Percentiles rank a stretch among this genome's conserved stretches.
Evolutionary conservation across 2,113 vertebrate species (phyloP).

Genomic region (Piliocolobus tephrosceles): DNA sequence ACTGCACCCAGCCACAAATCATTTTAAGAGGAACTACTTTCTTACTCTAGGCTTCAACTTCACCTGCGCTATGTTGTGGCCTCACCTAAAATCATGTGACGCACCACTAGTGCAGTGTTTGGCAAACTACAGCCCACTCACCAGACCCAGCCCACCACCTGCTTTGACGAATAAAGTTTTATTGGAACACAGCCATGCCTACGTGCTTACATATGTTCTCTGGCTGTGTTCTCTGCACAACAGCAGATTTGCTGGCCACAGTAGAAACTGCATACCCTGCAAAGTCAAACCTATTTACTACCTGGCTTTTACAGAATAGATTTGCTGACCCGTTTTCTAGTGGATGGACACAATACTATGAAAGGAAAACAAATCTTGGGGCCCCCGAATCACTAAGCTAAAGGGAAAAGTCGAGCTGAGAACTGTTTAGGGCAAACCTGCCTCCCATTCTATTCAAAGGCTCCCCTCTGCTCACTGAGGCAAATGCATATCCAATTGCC

Average conservation of each 20-base stretch:
- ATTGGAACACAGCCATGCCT: neutral
- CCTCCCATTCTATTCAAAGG: too few species aligned
- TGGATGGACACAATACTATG: neutral
- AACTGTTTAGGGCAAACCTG: too few species aligned
- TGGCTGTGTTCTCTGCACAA: too few species aligned
- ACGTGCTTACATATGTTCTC: accelerated
- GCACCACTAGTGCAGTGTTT: too few species aligned
- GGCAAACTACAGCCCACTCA: neutral
- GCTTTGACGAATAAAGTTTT: neutral
- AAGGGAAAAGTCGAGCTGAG: too few species aligned
- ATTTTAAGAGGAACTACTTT: too few species aligned
- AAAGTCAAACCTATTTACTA: neutral
- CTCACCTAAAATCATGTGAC: neutral
- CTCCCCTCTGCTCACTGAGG: too few species aligned
- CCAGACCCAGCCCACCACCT: neutral
- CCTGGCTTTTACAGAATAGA: neutral
- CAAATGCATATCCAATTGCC: too few species aligned
- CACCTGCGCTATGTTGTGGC: accelerated
- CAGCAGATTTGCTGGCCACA: neutral
- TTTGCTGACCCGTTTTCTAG: neutral
- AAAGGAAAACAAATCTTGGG: too few species aligned
- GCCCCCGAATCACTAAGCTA: too few species aligned
- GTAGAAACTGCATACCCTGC: accelerated
- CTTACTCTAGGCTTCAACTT: neutral
- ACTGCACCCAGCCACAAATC: too few species aligned